Conservation (phyloP, 2,113 vertebrate genomes). For the Bombycilla garrulus region DNA sequence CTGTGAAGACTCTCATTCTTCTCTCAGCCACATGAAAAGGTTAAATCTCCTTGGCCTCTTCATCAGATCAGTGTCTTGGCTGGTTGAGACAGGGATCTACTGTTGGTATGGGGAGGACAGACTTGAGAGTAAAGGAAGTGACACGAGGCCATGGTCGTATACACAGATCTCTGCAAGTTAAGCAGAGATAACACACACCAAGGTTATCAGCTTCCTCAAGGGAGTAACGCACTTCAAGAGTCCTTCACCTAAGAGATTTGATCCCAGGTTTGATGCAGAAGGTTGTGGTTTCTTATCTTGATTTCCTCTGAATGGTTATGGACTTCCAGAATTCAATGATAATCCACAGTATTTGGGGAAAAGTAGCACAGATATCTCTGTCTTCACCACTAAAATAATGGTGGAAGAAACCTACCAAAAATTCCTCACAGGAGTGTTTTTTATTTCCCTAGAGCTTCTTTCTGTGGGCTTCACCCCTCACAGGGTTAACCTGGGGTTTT, state of each 20-base stretch:
- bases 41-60: not conserved
- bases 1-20: not conserved
- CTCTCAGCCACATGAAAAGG: not conserved
- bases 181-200: not conserved
- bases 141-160: not conserved
- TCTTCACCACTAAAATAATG: not conserved
- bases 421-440: rapidly evolving
- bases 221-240: not conserved
- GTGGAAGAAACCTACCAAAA: not conserved
- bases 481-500: not conserved
- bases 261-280: not conserved
- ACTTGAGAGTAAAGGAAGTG: not conserved
- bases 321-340: not conserved
- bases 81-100: not conserved
- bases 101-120: not conserved
- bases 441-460: not conserved
- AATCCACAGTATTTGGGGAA: not conserved
- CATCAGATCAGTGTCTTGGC: not conserved
- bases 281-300: not conserved
- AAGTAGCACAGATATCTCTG: not conserved
- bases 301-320: not conserved
- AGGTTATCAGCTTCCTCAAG: not conserved
- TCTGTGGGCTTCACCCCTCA: not conserved
- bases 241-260: not conserved
- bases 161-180: not conserved